These are phyloP conservation scores for Cygnus atratus DNA, from an alignment of 2,113 vertebrate species.

Conservation along the genomic window DNA sequence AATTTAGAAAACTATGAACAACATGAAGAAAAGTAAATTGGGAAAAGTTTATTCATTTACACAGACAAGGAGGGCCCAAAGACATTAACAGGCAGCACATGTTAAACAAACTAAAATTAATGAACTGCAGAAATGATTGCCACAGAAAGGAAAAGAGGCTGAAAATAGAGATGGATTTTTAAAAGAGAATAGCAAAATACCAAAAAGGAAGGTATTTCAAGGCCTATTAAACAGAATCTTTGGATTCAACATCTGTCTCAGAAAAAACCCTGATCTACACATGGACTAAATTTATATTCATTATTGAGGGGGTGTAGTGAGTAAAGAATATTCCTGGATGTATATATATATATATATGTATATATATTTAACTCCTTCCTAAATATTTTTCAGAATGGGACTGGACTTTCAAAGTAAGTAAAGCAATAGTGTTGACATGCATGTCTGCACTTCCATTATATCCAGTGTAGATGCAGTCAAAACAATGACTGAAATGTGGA, in stretches of 20 bases:
- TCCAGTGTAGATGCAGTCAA: not conserved
- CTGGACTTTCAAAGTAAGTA: not conserved
- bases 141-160: not conserved
- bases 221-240: not conserved
- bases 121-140: constrained; percentile 15
- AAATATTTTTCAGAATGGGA: not conserved
- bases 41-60: not conserved
- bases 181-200: not conserved
- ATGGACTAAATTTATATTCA: not conserved
- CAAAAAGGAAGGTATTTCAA: not conserved
- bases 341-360: not conserved
- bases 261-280: not conserved
- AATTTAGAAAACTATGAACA: not conserved
- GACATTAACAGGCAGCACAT: not conserved
- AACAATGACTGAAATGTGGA: not conserved
- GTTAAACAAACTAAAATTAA: constrained; percentile 27
- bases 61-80: not conserved
- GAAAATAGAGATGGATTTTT: not conserved
- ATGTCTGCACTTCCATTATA: not conserved
- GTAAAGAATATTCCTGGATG: not conserved
- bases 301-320: not conserved
- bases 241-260: not conserved
- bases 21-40: not conserved
- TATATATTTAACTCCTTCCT: not conserved
- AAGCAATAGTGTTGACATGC: not conserved